Evolutionary conservation across 35 echinoderm and acorn worm species (phyloP).

Genomic region (Apostichopus japonicus): DNA sequence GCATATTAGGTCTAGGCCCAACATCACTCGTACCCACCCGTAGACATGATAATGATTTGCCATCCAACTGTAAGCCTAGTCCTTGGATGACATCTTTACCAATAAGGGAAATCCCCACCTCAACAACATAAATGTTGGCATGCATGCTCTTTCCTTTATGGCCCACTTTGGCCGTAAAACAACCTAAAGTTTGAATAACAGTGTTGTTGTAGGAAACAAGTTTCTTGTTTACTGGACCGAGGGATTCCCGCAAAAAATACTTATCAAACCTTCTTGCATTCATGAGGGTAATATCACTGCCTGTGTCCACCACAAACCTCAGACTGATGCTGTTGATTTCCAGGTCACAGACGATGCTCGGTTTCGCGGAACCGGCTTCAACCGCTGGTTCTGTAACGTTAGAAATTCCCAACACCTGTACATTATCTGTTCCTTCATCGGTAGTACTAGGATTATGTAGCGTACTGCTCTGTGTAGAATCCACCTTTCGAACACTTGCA

Average conservation of each 20-base stretch:
- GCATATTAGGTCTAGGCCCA: no score
- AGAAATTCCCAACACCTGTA: constrained; percentile 2
- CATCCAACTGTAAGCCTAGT: not conserved
- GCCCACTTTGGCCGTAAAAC: not conserved
- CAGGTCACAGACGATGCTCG: constrained; percentile 33
- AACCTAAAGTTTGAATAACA: constrained; percentile 20
- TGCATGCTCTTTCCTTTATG: not conserved
- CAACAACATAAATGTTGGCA: constrained; percentile 20
- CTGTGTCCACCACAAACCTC: constrained; percentile 64
- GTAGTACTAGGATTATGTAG: not conserved
- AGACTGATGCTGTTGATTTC: constrained; percentile 16
- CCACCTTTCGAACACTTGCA: not conserved
- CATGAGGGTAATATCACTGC: constrained; percentile 56
- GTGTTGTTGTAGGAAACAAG: constrained; percentile 16
- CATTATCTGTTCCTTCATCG: not conserved
- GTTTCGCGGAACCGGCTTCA: not conserved
- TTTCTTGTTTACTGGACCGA: not conserved
- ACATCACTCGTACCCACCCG: no score
- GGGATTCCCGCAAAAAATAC: constrained; percentile 54
- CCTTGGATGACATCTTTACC: constrained; percentile 39
- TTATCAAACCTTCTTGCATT: constrained; percentile 42
- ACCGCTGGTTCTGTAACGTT: not conserved
- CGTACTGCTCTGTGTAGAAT: not conserved
- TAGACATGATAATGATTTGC: not conserved
- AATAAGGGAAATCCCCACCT: constrained; percentile 28